phyloP scores from a whole-genome alignment of 2,797 vertebrate genomes.

The Lagodon rhomboides region DNA sequence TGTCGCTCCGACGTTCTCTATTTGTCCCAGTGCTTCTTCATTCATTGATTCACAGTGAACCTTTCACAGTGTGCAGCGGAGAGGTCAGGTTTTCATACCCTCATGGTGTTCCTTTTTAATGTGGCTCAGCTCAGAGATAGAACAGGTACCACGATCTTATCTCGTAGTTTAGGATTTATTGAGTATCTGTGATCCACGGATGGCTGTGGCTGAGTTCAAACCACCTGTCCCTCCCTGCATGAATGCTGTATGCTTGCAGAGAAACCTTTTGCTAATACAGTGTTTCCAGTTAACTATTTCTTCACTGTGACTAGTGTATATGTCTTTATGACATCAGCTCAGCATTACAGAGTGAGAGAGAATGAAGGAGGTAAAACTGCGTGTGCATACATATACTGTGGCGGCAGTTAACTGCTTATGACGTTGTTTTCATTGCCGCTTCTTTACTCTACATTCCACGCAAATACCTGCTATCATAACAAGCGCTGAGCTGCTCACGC shows the following conservation, averaged over 20 bases:
- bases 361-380: background rate
- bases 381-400: background rate
- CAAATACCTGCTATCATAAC: conserved; percentile 23
- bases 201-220: background rate
- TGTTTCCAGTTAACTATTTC: background rate
- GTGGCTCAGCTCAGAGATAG: too few relatives aligned
- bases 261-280: too few relatives aligned
- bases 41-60: too few relatives aligned
- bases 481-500: conserved; percentile 4
- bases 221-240: too few relatives aligned
- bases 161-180: too few relatives aligned
- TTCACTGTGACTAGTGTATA: background rate
- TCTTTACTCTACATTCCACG: conserved; percentile 35
- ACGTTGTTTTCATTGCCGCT: conserved; percentile 46
- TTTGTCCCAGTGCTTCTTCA: too few relatives aligned
- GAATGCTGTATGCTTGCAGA: background rate
- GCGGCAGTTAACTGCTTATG: conserved; percentile 21
- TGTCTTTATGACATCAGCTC: background rate
- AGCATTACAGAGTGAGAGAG: background rate
- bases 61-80: too few relatives aligned
- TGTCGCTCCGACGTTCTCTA: too few relatives aligned
- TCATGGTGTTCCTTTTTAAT: too few relatives aligned
- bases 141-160: too few relatives aligned
- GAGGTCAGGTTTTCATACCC: too few relatives aligned
- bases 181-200: too few relatives aligned